Conservation (phyloP, 1,140 invertebrate species). For the Papilio polyxenes region DNA sequence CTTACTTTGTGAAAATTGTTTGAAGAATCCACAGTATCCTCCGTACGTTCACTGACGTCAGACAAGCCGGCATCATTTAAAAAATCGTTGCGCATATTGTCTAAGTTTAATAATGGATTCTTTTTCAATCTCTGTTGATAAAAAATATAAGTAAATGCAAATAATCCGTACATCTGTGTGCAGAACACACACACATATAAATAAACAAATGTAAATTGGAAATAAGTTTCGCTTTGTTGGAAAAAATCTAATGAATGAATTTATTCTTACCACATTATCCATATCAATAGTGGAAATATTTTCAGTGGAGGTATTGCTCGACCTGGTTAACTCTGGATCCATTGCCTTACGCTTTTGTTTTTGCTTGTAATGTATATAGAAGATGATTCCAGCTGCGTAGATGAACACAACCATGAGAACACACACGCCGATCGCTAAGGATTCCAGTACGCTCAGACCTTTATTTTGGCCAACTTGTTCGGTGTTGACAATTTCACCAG, state of each 20-base stretch:
- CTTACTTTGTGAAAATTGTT: conserved; percentile 62
- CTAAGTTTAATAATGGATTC: conserved; percentile 82
- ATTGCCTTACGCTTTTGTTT: conserved; percentile 67
- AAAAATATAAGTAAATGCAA: neutral
- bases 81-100: conserved; percentile 60
- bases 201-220: too few relatives aligned
- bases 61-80: conserved; percentile 67
- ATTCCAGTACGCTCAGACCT: conserved; percentile 71
- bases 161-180: neutral
- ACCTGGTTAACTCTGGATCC: conserved; percentile 65
- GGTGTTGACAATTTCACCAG: conserved; percentile 66
- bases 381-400: conserved; percentile 74
- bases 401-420: conserved; percentile 72
- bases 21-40: conserved; percentile 67
- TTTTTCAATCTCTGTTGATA: conserved; percentile 68
- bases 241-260: neutral
- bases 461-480: conserved; percentile 59
- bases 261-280: conserved; percentile 67
- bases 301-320: conserved; percentile 61
- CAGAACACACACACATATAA: too few relatives aligned
- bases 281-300: conserved; percentile 68
- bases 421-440: conserved; percentile 72
- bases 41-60: conserved; percentile 71
- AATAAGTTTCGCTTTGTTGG: too few relatives aligned
- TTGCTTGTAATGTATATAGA: conserved; percentile 74